Conservation (phyloP, 2,888 invertebrate genomes). For the Apamea monoglypha region DNA sequence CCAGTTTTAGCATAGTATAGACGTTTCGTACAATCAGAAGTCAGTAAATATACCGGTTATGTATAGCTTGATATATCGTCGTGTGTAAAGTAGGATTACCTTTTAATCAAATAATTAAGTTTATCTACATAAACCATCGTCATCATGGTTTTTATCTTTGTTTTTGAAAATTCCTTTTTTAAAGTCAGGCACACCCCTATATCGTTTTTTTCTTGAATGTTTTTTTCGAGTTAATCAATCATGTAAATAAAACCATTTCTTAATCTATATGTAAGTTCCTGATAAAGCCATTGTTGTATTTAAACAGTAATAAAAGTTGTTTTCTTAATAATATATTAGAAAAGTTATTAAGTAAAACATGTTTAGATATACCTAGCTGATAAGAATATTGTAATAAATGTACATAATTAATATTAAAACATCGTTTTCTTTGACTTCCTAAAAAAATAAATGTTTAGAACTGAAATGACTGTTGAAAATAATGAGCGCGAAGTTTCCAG, state of each 20-base stretch:
- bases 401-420: conserved; percentile 5
- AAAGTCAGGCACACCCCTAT: background rate
- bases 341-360: background rate
- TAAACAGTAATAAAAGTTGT: too few species aligned
- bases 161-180: background rate
- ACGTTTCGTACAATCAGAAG: too few species aligned
- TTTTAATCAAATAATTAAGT: conserved; percentile 5
- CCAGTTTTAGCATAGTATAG: too few species aligned
- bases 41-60: too few species aligned
- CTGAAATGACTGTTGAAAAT: background rate
- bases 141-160: too few species aligned
- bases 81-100: background rate
- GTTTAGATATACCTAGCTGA: background rate
- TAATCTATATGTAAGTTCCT: background rate
- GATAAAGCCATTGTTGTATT: background rate
- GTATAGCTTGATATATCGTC: too few species aligned
- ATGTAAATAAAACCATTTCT: background rate
- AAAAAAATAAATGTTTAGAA: background rate
- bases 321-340: background rate
- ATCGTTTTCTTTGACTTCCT: background rate
- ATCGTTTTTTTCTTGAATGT: too few species aligned
- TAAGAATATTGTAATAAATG: conserved; percentile 27
- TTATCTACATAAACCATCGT: conserved; percentile 10
- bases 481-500: background rate
- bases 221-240: too few species aligned